Evolutionary conservation across 2,113 vertebrate species (phyloP).

Genomic region (Mustela lutreola): DNA sequence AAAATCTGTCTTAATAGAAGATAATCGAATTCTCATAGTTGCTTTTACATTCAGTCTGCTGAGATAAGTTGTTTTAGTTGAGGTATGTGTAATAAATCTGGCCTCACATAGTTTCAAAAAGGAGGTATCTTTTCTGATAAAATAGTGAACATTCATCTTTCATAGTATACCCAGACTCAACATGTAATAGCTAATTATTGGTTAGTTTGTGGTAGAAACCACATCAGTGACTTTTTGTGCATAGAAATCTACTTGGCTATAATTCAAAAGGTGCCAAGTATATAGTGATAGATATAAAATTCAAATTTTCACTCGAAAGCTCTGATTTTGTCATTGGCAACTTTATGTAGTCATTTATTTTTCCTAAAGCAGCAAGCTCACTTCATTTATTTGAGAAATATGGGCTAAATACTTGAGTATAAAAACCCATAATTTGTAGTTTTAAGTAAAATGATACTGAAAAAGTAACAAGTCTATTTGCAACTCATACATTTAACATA

Average conservation of each 20-base stretch:
- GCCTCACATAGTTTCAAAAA: not conserved
- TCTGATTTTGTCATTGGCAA: constrained; percentile 22
- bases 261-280: not conserved
- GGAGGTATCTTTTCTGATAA: not conserved
- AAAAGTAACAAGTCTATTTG: not conserved
- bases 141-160: not conserved
- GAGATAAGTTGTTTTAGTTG: not conserved
- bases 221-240: not conserved
- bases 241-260: not conserved
- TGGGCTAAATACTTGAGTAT: not conserved
- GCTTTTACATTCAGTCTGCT: not conserved
- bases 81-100: not conserved
- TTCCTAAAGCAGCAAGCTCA: not conserved
- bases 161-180: not conserved
- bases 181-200: not conserved
- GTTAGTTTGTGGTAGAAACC: not conserved
- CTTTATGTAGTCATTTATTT: not conserved
- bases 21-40: not conserved
- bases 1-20: not conserved
- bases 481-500: not conserved
- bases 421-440: not conserved
- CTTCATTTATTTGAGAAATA: not conserved
- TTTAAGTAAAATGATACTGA: not conserved
- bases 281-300: not conserved
- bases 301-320: not conserved